Base-by-base conservation (phyloP, 2,113 vertebrate genomes). In the Datnioides undecimradiatus region DNA sequence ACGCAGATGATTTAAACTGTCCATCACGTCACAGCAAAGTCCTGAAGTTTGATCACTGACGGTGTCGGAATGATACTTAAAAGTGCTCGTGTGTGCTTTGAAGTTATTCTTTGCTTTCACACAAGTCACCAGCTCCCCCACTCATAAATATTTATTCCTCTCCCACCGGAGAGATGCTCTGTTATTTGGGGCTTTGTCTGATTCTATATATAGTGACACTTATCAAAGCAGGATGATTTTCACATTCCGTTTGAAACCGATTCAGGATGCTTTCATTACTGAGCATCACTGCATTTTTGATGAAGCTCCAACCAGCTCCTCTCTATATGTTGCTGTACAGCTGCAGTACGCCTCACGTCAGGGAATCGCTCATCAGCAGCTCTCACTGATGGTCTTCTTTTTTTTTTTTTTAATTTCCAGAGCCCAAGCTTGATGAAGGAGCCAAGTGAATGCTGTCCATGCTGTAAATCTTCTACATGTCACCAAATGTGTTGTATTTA, bases 401-500 rank as follows among this genome's bases (percentile, higher is more conserved):
- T 8, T 10, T 38, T 10, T 41, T 36, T 16, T 31, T 21, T 27
- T n/a, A n/a, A 6, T 8, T 65, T 67, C 8, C 88, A 95, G 94
- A 94, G 5, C 91, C 94, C 81, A 93, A 93, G 51, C n/a, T 95
- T 25, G 92, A 93, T 0, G 94, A 94, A 45, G 82, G 66, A 11
- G 33, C 87, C 31, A 94, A 95, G 92, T 95, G 67, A 95, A 80
- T 0, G 31, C 60, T 73, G 31, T 85, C 8, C 63, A 43, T 60
- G 78, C 77, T 84, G 74, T 83, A 41, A 16, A 62, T 87, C 73
- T 86, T 73, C 73, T 88, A 52, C 80, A 73, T 68, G 80, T 88
- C 80, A 73, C 41, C 46, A 46, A 46, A 73, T 85, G 54, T 87
- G 81, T 86, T 81, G 75, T 94, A 92, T 94, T 93, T 92, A 94